phyloP scores from a whole-genome alignment of 1,140 invertebrate genomes.

The Camponotus vicinus region DNA sequence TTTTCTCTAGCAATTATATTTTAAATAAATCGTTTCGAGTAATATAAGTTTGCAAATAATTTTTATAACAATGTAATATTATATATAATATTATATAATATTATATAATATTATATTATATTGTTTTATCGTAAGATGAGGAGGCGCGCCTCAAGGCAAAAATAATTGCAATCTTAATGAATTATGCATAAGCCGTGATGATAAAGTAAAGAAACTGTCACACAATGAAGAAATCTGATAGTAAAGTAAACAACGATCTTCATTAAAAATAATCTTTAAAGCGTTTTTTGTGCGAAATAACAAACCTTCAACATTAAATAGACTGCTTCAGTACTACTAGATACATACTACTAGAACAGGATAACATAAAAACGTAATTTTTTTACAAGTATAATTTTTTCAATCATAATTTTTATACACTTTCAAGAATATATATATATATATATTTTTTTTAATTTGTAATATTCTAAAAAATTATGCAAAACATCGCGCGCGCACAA shows the following conservation, averaged over 20 bases:
- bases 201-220: constrained; percentile 49
- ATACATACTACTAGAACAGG: neutral
- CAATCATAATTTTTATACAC: neutral
- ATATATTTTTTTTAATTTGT: neutral
- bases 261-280: constrained; percentile 16
- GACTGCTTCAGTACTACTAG: neutral
- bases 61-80: neutral
- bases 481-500: neutral
- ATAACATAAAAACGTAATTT: neutral
- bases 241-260: constrained; percentile 1
- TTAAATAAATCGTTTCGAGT: neutral
- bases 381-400: neutral
- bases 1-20: constrained; percentile 17
- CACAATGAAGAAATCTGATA: constrained; percentile 28
- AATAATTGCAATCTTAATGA: constrained; percentile 62
- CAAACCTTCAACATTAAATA: constrained; percentile 1
- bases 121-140: neutral
- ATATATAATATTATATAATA: neutral
- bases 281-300: neutral
- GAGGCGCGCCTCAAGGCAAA: neutral
- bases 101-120: neutral
- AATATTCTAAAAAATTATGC: constrained; percentile 18
- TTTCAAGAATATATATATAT: neutral
- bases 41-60: constrained; percentile 27
- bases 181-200: constrained; percentile 54